Conservation (phyloP, 2,113 vertebrate species). For the Plecotus auritus region DNA sequence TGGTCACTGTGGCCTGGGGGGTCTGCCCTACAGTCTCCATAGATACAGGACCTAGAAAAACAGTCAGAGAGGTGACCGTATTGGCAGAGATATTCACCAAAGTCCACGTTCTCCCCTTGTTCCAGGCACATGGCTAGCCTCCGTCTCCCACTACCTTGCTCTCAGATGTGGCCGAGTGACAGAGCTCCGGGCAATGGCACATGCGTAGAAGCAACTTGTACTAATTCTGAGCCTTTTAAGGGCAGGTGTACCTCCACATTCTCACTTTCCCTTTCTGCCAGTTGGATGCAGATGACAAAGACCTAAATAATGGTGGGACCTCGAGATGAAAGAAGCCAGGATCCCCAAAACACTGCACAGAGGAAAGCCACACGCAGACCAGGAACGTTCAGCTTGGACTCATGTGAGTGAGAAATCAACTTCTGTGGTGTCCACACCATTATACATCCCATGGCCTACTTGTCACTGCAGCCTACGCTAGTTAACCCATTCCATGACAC, state of each 20-base stretch:
- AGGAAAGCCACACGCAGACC: not conserved
- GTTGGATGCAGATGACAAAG: not conserved
- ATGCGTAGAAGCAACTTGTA: accelerated
- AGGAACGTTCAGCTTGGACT: too few species aligned
- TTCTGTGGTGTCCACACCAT: not conserved
- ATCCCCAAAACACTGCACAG: not conserved
- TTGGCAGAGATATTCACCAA: not conserved
- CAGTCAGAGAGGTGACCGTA: not conserved
- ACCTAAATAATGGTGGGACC: not conserved
- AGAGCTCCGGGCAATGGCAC: not conserved
- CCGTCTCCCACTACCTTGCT: not conserved
- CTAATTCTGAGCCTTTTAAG: not conserved
- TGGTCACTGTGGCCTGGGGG: not conserved
- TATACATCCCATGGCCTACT: not conserved
- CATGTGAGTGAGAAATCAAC: accelerated
- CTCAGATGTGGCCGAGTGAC: accelerated
- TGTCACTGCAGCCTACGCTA: not conserved
- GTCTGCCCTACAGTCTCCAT: not conserved
- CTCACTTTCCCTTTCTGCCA: not conserved
- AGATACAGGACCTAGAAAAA: not conserved
- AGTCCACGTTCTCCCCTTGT: not conserved
- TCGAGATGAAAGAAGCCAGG: not conserved
- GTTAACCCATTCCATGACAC: not conserved
- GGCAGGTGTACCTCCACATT: not conserved
- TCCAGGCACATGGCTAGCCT: not conserved